Evolutionary conservation across 2,113 vertebrate species (phyloP).

Genomic region (Tychaedon coryphoeus): DNA sequence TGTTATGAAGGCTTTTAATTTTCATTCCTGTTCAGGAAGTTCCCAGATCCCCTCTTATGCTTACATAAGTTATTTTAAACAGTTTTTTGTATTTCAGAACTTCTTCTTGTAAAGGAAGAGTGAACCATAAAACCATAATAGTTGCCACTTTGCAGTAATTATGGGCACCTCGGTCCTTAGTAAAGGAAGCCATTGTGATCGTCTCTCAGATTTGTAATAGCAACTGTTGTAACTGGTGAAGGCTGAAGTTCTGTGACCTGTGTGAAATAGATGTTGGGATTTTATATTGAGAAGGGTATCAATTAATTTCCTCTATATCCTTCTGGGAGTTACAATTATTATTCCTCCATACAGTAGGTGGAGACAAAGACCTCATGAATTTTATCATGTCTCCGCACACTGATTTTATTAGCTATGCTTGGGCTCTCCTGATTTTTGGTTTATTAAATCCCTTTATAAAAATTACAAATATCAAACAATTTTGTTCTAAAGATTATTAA

Average conservation of each 20-base stretch:
- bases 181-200: background rate
- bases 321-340: background rate
- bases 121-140: background rate
- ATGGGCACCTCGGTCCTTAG: background rate
- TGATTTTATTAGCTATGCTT: background rate
- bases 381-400: background rate
- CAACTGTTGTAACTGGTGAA: background rate
- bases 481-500: background rate
- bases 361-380: constrained; percentile 67
- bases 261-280: background rate
- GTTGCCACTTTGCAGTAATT: background rate
- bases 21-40: constrained; percentile 2
- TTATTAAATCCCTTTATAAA: background rate
- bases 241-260: background rate
- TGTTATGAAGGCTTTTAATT: constrained; percentile 19
- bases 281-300: background rate
- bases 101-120: background rate
- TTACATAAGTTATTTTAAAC: background rate
- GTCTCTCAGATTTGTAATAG: background rate
- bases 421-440: background rate
- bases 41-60: background rate
- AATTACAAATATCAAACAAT: background rate
- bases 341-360: constrained; percentile 57
- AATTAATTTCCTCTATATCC: background rate
- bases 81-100: background rate